Percentiles rank a stretch among this genome's conserved stretches.
These are phyloP conservation scores for Ornithoptera alexandrae DNA, from an alignment of 2,888 invertebrate genomes.

Conservation along the genomic window DNA sequence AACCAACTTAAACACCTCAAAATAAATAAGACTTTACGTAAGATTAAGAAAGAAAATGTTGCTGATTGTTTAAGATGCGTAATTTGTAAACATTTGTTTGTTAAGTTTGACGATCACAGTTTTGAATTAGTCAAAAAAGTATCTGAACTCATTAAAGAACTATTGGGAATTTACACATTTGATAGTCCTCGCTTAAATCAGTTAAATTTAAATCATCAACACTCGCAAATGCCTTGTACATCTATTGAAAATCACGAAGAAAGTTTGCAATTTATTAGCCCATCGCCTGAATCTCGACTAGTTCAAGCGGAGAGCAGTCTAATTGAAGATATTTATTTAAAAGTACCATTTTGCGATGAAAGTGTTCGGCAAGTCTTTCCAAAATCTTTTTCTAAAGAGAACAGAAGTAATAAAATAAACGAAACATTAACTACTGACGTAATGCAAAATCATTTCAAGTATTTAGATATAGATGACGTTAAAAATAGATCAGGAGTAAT, in stretches of 20 bases:
- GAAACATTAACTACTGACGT: no score
- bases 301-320: constrained; percentile 11
- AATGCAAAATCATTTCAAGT: background rate
- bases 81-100: constrained; percentile 21
- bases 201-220: background rate
- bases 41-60: constrained; percentile 19
- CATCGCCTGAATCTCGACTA: background rate
- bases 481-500: constrained; percentile 11
- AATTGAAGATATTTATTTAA: constrained; percentile 25
- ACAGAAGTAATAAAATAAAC: background rate
- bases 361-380: constrained; percentile 10
- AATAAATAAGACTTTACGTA: constrained; percentile 12
- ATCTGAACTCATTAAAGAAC: constrained; percentile 22
- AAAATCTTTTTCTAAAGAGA: constrained; percentile 8
- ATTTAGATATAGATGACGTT: background rate
- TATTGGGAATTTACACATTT: background rate
- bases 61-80: constrained; percentile 10
- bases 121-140: constrained; percentile 19
- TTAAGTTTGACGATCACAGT: constrained; percentile 1
- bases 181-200: background rate
- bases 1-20: constrained; percentile 30
- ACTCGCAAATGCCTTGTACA: background rate
- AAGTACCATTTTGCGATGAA: constrained; percentile 14
- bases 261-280: background rate
- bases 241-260: constrained; percentile 1